Base-by-base conservation (phyloP, 1,140 invertebrate genomes). In the Centruroides sculpturatus region DNA sequence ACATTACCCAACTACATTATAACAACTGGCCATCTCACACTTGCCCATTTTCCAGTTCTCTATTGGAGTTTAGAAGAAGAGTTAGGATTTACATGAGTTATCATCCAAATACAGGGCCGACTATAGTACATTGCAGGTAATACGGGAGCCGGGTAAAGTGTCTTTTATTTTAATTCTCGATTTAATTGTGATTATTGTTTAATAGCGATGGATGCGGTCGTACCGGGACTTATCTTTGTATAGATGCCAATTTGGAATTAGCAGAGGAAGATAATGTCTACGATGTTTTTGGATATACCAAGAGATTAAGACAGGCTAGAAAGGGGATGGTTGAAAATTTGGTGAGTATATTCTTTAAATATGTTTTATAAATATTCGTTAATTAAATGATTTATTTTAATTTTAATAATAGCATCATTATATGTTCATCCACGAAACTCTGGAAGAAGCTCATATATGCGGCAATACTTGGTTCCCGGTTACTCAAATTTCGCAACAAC, bases 21-120 rank as follows among this genome's bases (percentile, higher is more conserved):
- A 93, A 90, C 0, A 89, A 94, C 72, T 97, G 92, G 92, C 89
- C 92, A 64, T 90, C 88, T n/a, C 91, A 93, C 70, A 90, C 86
- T 9, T 88, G 87, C 72, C 90, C 89, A 5, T 92, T 92, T 73
- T 83, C 86, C 56, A 92, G 88, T 70, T 87, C 89, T 0, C 80
- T 95, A 36, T 76, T 96, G 46, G 92, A 97, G 74, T 93, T 95
- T 73, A 78, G 92, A 54, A 76, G 92, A 59, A 78, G 92, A 9
- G 89, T 97, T 0, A 78, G 89, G 13, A 71, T 71, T 56, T 74
- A 68, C 64, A 71, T 69, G 55, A 66, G 13, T 47, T 57, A 41
- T 35, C 59, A 62, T 35, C 70, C 52, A 57, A 64, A 60, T 59
- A 66, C 60, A 36, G 56, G 62, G 10, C 59, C 64, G 49, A 23